Evolutionary conservation across 2,888 invertebrate genomes (phyloP).

Genomic region (Eulithis testata): DNA sequence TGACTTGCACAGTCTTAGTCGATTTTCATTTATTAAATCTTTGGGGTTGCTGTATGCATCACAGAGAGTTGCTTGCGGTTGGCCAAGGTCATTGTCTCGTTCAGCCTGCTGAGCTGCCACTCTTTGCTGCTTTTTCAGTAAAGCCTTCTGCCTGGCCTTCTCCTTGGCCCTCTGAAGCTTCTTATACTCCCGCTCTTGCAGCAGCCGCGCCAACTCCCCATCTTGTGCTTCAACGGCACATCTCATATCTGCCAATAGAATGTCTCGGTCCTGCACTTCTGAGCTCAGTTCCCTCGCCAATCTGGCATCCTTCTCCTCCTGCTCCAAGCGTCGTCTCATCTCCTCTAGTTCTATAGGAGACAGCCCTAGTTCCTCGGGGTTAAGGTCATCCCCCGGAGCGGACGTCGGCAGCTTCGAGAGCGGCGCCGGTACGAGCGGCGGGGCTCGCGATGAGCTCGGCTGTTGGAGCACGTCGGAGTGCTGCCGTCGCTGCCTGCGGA

Average conservation of each 20-base stretch:
- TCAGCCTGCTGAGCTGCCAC: constrained; percentile 53
- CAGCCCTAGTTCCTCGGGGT: constrained; percentile 72
- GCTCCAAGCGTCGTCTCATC: constrained; percentile 70
- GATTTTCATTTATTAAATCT: constrained; percentile 72
- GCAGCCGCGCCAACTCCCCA: constrained; percentile 71
- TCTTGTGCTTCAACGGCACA: constrained; percentile 81
- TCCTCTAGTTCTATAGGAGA: constrained; percentile 72
- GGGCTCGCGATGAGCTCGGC: constrained; percentile 68
- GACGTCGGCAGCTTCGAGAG: constrained; percentile 40
- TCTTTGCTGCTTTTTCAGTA: constrained; percentile 76
- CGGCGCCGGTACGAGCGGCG: constrained; percentile 43
- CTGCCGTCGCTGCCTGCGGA: constrained; percentile 68
- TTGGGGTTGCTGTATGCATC: constrained; percentile 79
- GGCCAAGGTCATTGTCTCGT: constrained; percentile 41
- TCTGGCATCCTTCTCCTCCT: constrained; percentile 75
- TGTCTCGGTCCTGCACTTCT: constrained; percentile 68
- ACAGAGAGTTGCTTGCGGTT: constrained; percentile 66
- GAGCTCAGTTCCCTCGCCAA: constrained; percentile 72
- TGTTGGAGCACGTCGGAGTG: constrained; percentile 62
- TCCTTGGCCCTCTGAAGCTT: constrained; percentile 78
- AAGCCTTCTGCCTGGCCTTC: constrained; percentile 75
- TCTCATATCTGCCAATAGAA: constrained; percentile 74
- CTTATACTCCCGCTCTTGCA: constrained; percentile 79
- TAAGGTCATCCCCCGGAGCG: constrained; percentile 47
- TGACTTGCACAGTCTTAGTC: constrained; percentile 74